phyloP scores from a whole-genome alignment of 2,888 invertebrate genomes.

The Cantharis flavilabris region DNA sequence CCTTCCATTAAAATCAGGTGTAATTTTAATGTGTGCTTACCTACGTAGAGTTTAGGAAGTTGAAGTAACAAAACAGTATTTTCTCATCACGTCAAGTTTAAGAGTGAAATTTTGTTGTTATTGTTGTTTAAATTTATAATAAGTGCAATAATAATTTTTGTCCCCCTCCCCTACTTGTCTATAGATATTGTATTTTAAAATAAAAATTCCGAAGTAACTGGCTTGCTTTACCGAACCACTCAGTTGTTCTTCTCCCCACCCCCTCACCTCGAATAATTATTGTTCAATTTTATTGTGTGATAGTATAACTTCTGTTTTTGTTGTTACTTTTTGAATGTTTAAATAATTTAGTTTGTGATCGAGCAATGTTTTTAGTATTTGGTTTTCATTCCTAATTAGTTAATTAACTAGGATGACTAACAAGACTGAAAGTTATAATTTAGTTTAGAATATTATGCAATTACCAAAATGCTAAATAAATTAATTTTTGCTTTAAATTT shows the following conservation, averaged over 20 bases:
- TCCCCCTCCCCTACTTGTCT: not conserved
- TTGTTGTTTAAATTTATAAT: not conserved
- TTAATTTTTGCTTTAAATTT: constrained; percentile 10
- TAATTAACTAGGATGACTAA: constrained; percentile 6
- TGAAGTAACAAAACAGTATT: not conserved
- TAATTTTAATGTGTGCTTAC: not conserved
- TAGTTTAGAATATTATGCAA: not conserved
- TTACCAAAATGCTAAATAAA: constrained; percentile 12
- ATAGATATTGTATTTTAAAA: not conserved
- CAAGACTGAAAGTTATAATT: constrained; percentile 8
- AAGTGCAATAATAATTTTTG: not conserved
- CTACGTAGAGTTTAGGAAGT: not conserved
- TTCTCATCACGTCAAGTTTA: not conserved
- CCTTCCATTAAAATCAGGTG: not conserved
- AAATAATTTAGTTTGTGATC: not conserved
- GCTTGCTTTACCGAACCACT: too few relatives aligned
- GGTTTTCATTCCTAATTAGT: constrained; percentile 1
- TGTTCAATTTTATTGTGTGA: not conserved
- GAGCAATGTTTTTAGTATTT: not conserved
- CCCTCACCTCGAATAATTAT: not conserved
- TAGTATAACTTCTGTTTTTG: not conserved
- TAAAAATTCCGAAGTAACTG: not conserved
- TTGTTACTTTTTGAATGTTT: not conserved
- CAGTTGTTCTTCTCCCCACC: not conserved
- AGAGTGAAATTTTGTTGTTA: not conserved